Evolutionary conservation across 1,140 invertebrate species (phyloP).

Genomic region (Macrocentrus cingulum): DNA sequence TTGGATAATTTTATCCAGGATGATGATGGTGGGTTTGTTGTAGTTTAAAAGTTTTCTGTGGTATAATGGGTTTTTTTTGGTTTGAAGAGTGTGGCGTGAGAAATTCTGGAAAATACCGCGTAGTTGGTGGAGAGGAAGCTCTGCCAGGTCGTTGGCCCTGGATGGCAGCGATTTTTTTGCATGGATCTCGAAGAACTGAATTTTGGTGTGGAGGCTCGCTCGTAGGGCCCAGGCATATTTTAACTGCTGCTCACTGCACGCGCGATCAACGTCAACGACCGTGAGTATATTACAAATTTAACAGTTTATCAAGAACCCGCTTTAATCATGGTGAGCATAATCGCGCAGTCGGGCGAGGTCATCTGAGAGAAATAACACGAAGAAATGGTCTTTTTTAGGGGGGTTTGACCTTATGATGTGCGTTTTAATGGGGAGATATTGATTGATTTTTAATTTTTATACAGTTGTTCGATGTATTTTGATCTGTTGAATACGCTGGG

Average conservation of each 20-base stretch:
- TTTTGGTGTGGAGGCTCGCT: conserved; percentile 94
- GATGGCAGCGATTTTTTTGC: conserved; percentile 92
- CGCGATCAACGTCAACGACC: conserved; percentile 81
- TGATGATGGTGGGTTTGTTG: conserved; percentile 26
- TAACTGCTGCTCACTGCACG: conserved; percentile 92
- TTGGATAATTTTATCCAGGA: conserved; percentile 51
- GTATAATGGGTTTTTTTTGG: conserved; percentile 7
- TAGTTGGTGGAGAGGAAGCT: conserved; percentile 86
- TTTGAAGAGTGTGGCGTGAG: conserved; percentile 76
- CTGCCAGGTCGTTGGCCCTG: conserved; percentile 85
- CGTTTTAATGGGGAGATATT: too few relatives aligned
- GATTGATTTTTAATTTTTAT: too few relatives aligned
- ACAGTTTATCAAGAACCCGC: background rate
- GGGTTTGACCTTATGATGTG: too few relatives aligned
- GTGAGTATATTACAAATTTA: conserved; percentile 62
- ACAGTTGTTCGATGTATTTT: too few relatives aligned
- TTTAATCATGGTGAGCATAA: background rate
- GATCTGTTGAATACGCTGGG: too few relatives aligned
- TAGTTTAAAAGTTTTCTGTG: background rate
- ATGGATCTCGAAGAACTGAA: conserved; percentile 81
- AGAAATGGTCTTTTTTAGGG: too few relatives aligned
- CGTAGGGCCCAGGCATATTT: conserved; percentile 75
- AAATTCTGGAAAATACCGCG: conserved; percentile 78
- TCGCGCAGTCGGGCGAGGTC: too few relatives aligned
- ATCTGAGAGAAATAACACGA: too few relatives aligned